phyloP scores from a whole-genome alignment of 2,113 vertebrate species.

The Psammodynastes pulverulentus region DNA sequence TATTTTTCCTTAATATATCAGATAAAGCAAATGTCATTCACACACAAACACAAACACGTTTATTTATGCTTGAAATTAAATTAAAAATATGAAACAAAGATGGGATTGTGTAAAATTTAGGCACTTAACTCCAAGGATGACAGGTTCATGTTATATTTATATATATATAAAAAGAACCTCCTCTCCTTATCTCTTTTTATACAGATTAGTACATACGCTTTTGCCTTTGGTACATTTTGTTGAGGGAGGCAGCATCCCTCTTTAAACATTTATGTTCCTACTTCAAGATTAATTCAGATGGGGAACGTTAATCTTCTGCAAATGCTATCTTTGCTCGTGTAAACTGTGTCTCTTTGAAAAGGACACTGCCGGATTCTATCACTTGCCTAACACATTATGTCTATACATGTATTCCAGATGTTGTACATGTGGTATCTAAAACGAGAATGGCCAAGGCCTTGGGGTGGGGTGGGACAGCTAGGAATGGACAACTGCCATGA shows the following conservation, averaged over 20 bases:
- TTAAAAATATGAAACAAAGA: slow-evolving; percentile 44
- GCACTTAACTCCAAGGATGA: slow-evolving; percentile 34
- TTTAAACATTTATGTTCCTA: slow-evolving; percentile 24
- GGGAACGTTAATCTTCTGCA: neutral
- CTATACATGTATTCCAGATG: neutral
- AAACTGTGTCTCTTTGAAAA: neutral
- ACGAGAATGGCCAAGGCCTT: too few species aligned
- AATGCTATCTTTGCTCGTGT: slow-evolving; percentile 1
- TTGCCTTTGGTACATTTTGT: neutral
- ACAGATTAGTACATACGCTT: slow-evolving; percentile 53
- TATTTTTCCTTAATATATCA: slow-evolving; percentile 6
- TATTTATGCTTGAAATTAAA: slow-evolving; percentile 20
- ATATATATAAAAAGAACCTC: slow-evolving; percentile 45
- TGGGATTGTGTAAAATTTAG: slow-evolving; percentile 40
- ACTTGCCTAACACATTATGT: too few species aligned
- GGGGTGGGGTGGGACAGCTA: neutral
- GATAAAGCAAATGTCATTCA: slow-evolving; percentile 40
- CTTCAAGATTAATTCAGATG: slow-evolving; percentile 29
- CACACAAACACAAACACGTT: neutral
- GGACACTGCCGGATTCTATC: neutral
- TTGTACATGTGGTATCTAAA: neutral
- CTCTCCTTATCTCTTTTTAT: slow-evolving; percentile 31
- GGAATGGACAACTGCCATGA: neutral
- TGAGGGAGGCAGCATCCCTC: neutral
- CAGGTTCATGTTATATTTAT: slow-evolving; percentile 68